Percentiles rank a stretch among this genome's conserved stretches.
phyloP scores from a whole-genome alignment of 1,140 invertebrate species.

The Babylonia areolata region DNA sequence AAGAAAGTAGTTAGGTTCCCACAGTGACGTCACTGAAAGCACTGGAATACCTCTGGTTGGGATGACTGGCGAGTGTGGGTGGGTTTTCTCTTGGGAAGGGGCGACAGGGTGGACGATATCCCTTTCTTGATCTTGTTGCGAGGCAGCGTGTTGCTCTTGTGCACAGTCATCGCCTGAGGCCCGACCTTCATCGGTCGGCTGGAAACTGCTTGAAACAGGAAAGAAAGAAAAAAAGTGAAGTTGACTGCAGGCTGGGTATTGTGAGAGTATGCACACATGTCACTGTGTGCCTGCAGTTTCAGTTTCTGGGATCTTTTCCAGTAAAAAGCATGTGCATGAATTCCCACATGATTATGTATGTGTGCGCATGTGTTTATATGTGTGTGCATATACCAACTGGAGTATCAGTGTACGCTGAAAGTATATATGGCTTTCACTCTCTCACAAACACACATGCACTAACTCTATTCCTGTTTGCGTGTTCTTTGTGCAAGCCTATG shows the following conservation, averaged over 20 bases:
- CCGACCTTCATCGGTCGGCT: conserved; percentile 61
- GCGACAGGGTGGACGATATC: conserved; percentile 48
- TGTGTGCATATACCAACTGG: no score
- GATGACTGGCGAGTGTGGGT: conserved; percentile 58
- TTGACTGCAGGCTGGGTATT: no score
- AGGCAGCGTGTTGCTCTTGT: conserved; percentile 67
- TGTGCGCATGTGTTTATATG: not conserved
- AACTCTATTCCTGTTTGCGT: no score
- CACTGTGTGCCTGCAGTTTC: not conserved
- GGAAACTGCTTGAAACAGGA: conserved; percentile 46
- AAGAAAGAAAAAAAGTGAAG: not conserved
- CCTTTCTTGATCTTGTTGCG: conserved; percentile 42
- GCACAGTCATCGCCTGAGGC: conserved; percentile 59
- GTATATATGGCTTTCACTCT: no score
- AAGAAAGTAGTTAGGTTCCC: no score
- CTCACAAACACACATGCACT: no score
- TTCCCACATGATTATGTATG: not conserved
- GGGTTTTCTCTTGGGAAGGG: conserved; percentile 31
- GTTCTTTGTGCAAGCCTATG: no score
- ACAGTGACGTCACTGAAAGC: no score
- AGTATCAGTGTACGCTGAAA: no score
- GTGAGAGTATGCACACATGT: no score
- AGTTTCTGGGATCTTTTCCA: not conserved
- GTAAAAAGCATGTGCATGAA: not conserved
- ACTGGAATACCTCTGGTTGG: conserved; percentile 57